Base-by-base conservation (phyloP, 2,797 vertebrate genomes). In the Halcyon chelicuti region DNA sequence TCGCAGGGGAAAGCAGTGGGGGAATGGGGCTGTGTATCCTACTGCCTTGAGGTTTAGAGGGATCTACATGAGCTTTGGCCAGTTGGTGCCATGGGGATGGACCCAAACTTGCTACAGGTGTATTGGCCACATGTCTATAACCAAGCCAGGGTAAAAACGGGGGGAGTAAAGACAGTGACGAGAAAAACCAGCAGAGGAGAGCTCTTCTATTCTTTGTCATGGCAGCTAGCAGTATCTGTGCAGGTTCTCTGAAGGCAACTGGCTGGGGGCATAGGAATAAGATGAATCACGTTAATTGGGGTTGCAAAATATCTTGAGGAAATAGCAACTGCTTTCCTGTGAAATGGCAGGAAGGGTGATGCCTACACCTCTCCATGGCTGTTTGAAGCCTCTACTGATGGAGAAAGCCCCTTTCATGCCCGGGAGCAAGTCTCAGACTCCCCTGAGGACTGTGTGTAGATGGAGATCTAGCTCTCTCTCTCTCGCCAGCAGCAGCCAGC, bases 371-470 rank as follows among this genome's bases (percentile, higher is more conserved):
- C 40, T 51, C n/a, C 10, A 14, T 7, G 26, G 60, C 46, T 70
- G 1, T 52, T 26, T n/a, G 70, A 77, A 72, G 19, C 60, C 37
- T 77, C 46, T 13, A 9, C 15, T 51, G 49, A 15, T 26, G 54
- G 28, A 52, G 25, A 20, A 8, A 18, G 12, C 70, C 65, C 14
- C 60, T 60, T 42, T 9, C 42, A 25, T 37, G 35, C 18, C 55
- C 1, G 2, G 39, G 11, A 75, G 29, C 26, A 57, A 13, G 28
- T 31, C 33, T 17, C 39, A n/a, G 31, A 5, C 10, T 60, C 29
- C 25, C 1, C 58, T 10, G n/a, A n/a, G 25, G 13, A 37, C 15
- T 6, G 1, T 1, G 5, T n/a, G 13, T 8, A 7, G 2, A 2
- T 2, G 8, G 23, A 46, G 42, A 6, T 33, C 1, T 31, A 31